Base-by-base conservation (phyloP, 2,113 vertebrate species). In the Oryzias celebensis region DNA sequence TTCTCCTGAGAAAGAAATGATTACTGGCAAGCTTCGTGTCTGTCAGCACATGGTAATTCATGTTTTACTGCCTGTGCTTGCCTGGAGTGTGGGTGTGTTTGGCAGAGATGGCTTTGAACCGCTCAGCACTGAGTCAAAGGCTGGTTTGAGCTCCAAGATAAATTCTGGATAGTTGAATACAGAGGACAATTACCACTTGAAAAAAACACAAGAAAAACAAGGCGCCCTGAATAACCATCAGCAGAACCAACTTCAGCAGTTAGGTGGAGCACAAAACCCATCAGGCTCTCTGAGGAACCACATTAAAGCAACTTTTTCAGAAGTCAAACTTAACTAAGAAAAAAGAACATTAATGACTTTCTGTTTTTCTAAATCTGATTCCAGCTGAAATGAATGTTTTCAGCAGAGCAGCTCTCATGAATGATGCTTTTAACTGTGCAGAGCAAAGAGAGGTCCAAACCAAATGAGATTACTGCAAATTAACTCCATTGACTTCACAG, bases 21-120 rank as follows among this genome's bases (percentile, higher is more conserved):
- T 75, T 57, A 59, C 77, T 62, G 73, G 71, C 62, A 68, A 60
- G 47, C 54, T 50, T 61, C 36, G 18, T 4, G 22, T 85, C 72
- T 46, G 16, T 86, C 75, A 82, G 63, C 80, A 60, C 72, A 18
- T 44, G 55, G 58, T 73, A 70, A 84, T 72, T 74, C 69, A 55
- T 3, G 24, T 56, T 67, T 69, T 41, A 50, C 52, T 52, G 70
- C 65, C 71, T 70, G 4, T 1, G 45, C 57, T 60, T 3, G 1
- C 45, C 56, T 49, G 7, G 52, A 36, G 45, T 65, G 73, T 70
- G 44, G 24, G 72, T 70, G 75, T 70, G 42, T 50, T 71, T 71
- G 62, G 75, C 71, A 50, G 61, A 42, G 42, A 36, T 48, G 18
- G 6, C 66, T 80, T 88, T 76, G 60, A 67, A 75, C 65, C 59